These are phyloP conservation scores for Lycophotia porphyrea DNA, from an alignment of 2,888 invertebrate genomes.

Conservation along the genomic window DNA sequence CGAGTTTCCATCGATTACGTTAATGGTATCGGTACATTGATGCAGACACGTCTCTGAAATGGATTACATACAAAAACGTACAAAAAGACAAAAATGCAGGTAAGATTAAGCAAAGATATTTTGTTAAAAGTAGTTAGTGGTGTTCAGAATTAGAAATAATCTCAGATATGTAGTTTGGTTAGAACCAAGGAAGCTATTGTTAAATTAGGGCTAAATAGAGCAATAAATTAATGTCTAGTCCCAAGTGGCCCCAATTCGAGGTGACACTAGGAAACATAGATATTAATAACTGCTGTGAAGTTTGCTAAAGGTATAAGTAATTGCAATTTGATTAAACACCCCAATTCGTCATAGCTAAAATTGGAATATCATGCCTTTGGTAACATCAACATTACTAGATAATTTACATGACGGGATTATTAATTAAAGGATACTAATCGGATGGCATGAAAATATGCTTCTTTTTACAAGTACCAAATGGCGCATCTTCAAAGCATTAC, in stretches of 20 bases:
- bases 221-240: constrained; percentile 50
- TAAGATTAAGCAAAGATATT: background rate
- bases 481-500: constrained; percentile 16
- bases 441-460: background rate
- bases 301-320: constrained; percentile 47
- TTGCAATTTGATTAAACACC: constrained; percentile 54
- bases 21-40: background rate
- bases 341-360: constrained; percentile 30
- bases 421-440: background rate
- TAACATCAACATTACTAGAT: background rate
- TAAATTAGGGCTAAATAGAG: constrained; percentile 52
- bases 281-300: constrained; percentile 53
- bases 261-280: constrained; percentile 59
- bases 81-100: background rate
- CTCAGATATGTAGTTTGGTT: background rate
- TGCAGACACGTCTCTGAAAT: background rate
- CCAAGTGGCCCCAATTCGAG: constrained; percentile 58
- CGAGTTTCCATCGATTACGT: background rate
- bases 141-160: background rate
- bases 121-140: background rate
- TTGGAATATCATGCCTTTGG: constrained; percentile 14
- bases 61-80: background rate
- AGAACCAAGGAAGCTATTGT: constrained; percentile 36
- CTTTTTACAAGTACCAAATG: background rate
- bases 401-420: background rate